Conservation (phyloP, 92 coral and sea anemone species). For the Bergia sp. region DNA sequence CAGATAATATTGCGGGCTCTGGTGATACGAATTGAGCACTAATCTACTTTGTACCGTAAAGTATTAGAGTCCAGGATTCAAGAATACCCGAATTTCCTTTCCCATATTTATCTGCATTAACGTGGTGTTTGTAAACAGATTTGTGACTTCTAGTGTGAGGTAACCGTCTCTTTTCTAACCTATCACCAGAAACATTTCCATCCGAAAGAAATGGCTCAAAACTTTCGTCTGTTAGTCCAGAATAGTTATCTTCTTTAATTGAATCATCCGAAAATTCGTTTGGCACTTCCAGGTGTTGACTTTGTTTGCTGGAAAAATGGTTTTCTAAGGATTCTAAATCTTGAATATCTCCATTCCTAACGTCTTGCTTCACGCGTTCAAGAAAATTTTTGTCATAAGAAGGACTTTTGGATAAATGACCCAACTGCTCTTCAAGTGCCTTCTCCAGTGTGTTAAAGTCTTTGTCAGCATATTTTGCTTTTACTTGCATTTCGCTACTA, state of each 20-base stretch:
- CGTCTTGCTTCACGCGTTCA: conserved; percentile 71
- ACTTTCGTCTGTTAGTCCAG: neutral
- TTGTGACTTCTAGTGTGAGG: neutral
- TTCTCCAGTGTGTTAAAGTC: conserved; percentile 24
- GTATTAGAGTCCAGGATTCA: conserved; percentile 86
- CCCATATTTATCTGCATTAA: conserved; percentile 48
- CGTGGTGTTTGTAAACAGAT: neutral
- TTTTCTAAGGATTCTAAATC: conserved; percentile 68
- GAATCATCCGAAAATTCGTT: neutral
- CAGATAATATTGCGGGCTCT: neutral
- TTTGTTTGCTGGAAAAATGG: conserved; percentile 49
- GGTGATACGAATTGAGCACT: neutral
- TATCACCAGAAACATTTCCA: neutral
- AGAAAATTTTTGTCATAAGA: conserved; percentile 45
- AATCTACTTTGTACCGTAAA: conserved; percentile 73
- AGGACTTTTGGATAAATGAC: conserved; percentile 42
- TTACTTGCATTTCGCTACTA: conserved; percentile 2
- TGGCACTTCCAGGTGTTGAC: conserved; percentile 26
- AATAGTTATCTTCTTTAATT: neutral
- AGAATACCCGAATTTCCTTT: conserved; percentile 79
- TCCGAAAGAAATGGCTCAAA: neutral
- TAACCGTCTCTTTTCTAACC: conserved; percentile 22
- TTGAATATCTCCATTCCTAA: conserved; percentile 62
- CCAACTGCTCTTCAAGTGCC: conserved; percentile 49
- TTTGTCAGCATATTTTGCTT: conserved; percentile 27